Percentiles rank a stretch among this genome's conserved stretches.
phyloP scores from a whole-genome alignment of 2,888 invertebrate species.

The Agonopterix alstromeriana region DNA sequence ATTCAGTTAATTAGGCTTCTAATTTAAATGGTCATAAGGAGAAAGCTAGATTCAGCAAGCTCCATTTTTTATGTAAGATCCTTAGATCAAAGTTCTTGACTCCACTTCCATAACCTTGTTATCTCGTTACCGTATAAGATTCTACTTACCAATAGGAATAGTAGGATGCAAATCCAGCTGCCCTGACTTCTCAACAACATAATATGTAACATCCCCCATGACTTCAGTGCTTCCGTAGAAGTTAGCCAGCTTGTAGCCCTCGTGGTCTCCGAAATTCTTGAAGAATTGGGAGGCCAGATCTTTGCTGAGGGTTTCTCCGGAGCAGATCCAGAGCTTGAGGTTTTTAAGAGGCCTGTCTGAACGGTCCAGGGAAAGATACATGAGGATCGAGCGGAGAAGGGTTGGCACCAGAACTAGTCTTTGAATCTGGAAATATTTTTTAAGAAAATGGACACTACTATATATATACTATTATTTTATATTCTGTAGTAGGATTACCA shows the following conservation, averaged over 20 bases:
- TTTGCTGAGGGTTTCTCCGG: slow-evolving; percentile 87
- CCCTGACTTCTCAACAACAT: slow-evolving; percentile 77
- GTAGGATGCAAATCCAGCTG: slow-evolving; percentile 80
- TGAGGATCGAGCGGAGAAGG: slow-evolving; percentile 84
- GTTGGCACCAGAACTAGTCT: slow-evolving; percentile 92
- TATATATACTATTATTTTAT: no score
- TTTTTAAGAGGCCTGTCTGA: slow-evolving; percentile 71
- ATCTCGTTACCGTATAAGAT: no score
- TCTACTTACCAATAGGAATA: slow-evolving; percentile 86
- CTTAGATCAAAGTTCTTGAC: no score
- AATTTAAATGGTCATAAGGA: no score
- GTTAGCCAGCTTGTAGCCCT: slow-evolving; percentile 83
- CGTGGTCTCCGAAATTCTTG: slow-evolving; percentile 80
- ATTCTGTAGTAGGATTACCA: no score
- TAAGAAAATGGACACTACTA: no score
- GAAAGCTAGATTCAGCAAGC: no score
- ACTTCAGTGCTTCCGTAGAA: slow-evolving; percentile 95
- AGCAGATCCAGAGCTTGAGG: slow-evolving; percentile 89
- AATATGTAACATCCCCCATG: slow-evolving; percentile 93
- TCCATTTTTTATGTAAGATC: no score
- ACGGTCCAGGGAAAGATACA: slow-evolving; percentile 81
- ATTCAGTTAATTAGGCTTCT: no score
- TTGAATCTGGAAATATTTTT: slow-evolving; percentile 78
- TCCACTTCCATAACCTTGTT: no score
- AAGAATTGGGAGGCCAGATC: slow-evolving; percentile 86